phyloP scores from a whole-genome alignment of 2,113 vertebrate species.

The Picathartes gymnocephalus region DNA sequence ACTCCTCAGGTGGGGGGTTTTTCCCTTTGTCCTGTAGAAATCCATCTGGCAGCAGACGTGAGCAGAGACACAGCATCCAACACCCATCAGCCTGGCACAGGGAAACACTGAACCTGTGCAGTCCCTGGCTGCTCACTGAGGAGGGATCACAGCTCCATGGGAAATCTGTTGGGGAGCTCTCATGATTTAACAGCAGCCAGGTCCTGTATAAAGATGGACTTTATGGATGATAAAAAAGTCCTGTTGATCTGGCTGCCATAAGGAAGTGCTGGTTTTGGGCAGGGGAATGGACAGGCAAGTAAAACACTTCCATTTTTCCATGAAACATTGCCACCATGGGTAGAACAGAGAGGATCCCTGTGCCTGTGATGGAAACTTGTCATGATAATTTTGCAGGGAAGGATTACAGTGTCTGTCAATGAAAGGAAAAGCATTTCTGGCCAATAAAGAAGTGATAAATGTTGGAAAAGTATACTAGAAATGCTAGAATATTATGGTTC shows the following conservation, averaged over 20 bases:
- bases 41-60: neutral
- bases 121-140: neutral
- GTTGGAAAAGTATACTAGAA: neutral
- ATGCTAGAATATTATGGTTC: neutral
- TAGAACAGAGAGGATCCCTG: neutral
- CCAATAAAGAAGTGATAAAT: neutral
- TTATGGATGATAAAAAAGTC: neutral
- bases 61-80: neutral
- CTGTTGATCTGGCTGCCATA: neutral
- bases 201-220: neutral
- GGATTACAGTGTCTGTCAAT: neutral
- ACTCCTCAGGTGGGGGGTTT: neutral
- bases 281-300: neutral
- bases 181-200: neutral
- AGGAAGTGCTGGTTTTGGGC: neutral
- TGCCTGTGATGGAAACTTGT: neutral
- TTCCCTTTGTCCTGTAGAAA: neutral
- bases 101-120: neutral
- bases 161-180: neutral
- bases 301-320: neutral
- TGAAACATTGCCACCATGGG: neutral
- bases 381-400: neutral
- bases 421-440: neutral
- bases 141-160: neutral
- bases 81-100: neutral